Evolutionary conservation across 2,888 invertebrate genomes (phyloP).

Genomic region (Cybosia mesomella): DNA sequence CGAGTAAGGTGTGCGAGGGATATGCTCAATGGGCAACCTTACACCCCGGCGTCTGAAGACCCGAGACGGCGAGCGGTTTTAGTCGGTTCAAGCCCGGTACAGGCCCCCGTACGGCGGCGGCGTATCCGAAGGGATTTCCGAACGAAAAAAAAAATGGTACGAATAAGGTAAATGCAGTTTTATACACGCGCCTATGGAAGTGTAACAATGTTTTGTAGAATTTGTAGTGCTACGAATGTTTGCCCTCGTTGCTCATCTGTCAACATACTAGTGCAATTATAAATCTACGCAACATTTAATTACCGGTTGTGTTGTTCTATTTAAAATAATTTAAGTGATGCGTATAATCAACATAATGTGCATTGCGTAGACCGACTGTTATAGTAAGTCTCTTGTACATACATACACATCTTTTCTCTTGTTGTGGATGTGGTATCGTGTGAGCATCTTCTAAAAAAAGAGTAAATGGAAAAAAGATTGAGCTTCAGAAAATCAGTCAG

Average conservation of each 20-base stretch:
- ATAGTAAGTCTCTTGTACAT: background rate
- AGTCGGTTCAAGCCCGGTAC: too few relatives aligned
- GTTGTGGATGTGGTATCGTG: background rate
- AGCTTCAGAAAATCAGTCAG: background rate
- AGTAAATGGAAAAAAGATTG: background rate
- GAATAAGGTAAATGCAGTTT: background rate
- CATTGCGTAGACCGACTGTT: conserved; percentile 14
- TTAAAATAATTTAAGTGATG: conserved; percentile 26
- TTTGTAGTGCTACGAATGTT: conserved; percentile 6
- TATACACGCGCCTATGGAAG: background rate
- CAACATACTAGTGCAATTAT: conserved; percentile 21
- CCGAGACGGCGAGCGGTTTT: too few relatives aligned
- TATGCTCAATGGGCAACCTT: too few relatives aligned
- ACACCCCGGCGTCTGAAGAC: too few relatives aligned
- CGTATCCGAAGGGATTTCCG: too few relatives aligned
- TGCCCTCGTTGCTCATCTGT: conserved; percentile 13
- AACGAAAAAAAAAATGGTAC: too few relatives aligned
- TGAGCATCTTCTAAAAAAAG: background rate
- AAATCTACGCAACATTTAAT: conserved; percentile 29
- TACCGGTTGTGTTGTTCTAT: conserved; percentile 18
- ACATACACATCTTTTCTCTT: background rate
- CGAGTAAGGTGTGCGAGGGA: too few relatives aligned
- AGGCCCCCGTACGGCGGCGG: too few relatives aligned
- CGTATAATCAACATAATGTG: conserved; percentile 11
- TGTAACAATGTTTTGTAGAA: background rate